These are phyloP conservation scores for Rhinolophus ferrumequinum DNA, from an alignment of 2,113 vertebrate genomes.

Conservation along the genomic window DNA sequence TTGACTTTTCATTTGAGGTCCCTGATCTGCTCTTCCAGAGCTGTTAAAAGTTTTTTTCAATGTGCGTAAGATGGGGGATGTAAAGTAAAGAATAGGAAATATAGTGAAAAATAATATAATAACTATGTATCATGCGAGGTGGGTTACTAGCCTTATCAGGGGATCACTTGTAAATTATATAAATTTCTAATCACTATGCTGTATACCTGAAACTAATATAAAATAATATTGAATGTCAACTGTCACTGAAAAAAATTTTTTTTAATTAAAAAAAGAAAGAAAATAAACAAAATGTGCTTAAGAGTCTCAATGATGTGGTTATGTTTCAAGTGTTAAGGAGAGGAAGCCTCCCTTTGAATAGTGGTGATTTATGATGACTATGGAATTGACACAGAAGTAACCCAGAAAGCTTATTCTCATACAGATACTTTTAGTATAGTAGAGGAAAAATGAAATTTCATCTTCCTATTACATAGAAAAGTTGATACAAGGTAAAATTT, in stretches of 20 bases:
- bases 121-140: too few relatives aligned
- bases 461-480: background rate
- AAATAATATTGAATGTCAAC: too few relatives aligned
- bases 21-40: background rate
- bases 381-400: background rate
- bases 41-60: background rate
- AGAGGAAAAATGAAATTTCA: background rate
- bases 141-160: too few relatives aligned
- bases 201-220: too few relatives aligned
- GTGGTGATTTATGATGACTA: background rate
- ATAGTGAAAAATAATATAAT: too few relatives aligned
- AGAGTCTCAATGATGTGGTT: background rate
- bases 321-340: background rate
- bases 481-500: background rate
- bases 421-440: background rate
- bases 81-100: too few relatives aligned
- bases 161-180: too few relatives aligned
- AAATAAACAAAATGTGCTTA: background rate
- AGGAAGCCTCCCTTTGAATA: background rate
- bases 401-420: background rate
- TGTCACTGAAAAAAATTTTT: too few relatives aligned
- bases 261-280: too few relatives aligned
- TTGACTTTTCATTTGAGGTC: background rate
- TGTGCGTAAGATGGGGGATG: background rate
- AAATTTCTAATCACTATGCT: too few relatives aligned